These are phyloP conservation scores for Anoplolepis gracilipes DNA, from an alignment of 1,140 invertebrate genomes.

Conservation along the genomic window DNA sequence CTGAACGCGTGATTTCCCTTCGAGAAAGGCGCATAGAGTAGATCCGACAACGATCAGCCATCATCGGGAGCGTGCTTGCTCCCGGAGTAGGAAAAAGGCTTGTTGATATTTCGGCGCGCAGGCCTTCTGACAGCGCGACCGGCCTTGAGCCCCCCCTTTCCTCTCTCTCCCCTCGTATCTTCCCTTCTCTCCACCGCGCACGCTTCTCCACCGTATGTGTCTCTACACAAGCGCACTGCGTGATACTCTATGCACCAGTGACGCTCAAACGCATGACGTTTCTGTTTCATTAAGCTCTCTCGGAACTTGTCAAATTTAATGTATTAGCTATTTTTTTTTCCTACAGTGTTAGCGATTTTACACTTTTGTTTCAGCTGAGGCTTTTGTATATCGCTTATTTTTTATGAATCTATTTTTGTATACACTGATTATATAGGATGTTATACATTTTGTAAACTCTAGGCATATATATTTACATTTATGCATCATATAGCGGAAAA, in stretches of 20 bases:
- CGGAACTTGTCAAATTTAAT: not conserved
- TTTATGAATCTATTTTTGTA: not conserved
- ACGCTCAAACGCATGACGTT: constrained; percentile 62
- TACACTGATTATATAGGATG: not conserved
- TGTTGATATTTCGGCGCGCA: constrained; percentile 83
- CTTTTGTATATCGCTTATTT: not conserved
- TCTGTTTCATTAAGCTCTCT: not conserved
- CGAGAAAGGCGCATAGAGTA: constrained; percentile 28
- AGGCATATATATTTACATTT: not conserved
- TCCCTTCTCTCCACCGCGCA: constrained; percentile 41
- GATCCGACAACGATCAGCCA: constrained; percentile 28
- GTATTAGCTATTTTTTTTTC: not conserved
- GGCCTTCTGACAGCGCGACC: constrained; percentile 81
- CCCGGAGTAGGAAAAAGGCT: constrained; percentile 76
- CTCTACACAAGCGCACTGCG: constrained; percentile 60
- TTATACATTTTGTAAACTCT: not conserved
- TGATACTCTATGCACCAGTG: constrained; percentile 72
- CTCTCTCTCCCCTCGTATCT: constrained; percentile 49
- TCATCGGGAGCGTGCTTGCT: constrained; percentile 47
- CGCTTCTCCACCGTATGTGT: not conserved
- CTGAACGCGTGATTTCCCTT: not conserved
- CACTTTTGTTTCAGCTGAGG: not conserved
- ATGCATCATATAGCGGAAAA: not conserved
- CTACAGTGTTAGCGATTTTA: not conserved
- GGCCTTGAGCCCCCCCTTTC: constrained; percentile 80